Conservation (phyloP, 2,888 invertebrate species). For the Patella ulyssiponensis region DNA sequence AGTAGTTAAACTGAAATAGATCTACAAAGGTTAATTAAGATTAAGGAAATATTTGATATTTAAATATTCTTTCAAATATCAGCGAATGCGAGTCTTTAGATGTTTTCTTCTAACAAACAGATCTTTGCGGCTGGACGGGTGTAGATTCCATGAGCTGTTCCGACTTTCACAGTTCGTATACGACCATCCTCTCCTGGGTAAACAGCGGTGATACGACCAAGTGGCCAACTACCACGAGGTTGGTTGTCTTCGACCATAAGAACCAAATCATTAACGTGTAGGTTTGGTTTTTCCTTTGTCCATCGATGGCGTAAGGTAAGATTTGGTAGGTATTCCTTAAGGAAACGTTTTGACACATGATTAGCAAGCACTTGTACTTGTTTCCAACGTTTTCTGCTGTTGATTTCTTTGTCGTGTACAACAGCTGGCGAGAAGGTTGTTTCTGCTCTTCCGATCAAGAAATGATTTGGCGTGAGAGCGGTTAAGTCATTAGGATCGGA, state of each 20-base stretch:
- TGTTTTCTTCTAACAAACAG: background rate
- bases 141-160: background rate
- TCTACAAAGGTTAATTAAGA: too few species aligned
- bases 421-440: too few species aligned
- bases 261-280: background rate
- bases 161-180: background rate
- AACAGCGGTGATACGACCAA: background rate
- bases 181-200: background rate
- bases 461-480: conserved; percentile 29
- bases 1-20: background rate
- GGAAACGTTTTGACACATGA: background rate
- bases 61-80: too few species aligned
- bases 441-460: conserved; percentile 16
- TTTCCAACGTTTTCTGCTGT: conserved; percentile 17
- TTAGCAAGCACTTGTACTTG: background rate
- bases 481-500: conserved; percentile 22
- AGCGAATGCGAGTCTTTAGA: background rate
- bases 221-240: background rate
- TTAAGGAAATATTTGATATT: too few species aligned
- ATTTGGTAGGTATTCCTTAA: background rate
- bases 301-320: background rate
- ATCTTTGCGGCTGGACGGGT: background rate
- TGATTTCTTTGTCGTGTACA: conserved; percentile 8
- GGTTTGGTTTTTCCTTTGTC: background rate
- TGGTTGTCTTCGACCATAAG: background rate